Evolutionary conservation across 2,888 invertebrate species (phyloP).

Genomic region (Cephonodes hylas): DNA sequence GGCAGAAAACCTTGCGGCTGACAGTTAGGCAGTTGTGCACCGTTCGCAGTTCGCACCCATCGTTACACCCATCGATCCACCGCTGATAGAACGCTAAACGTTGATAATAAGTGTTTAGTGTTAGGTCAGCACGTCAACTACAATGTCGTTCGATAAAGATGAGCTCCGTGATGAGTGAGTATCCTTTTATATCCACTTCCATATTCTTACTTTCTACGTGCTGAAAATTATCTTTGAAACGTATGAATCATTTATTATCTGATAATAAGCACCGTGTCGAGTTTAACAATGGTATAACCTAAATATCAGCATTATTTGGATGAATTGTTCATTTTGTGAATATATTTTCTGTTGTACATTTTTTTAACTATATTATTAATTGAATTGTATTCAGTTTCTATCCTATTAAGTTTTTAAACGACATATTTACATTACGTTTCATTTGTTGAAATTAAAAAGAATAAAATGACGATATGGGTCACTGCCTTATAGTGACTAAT

Average conservation of each 20-base stretch:
- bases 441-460: background rate
- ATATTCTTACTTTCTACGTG: background rate
- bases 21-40: constrained; percentile 56
- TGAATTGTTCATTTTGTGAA: background rate
- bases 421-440: background rate
- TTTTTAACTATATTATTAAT: no score
- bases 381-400: background rate
- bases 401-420: background rate
- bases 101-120: constrained; percentile 36
- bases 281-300: background rate
- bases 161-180: constrained; percentile 88
- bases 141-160: constrained; percentile 83
- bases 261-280: background rate
- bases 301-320: background rate
- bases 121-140: constrained; percentile 34
- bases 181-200: constrained; percentile 19
- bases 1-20: constrained; percentile 49
- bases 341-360: no score
- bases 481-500: background rate
- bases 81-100: constrained; percentile 16
- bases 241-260: constrained; percentile 16
- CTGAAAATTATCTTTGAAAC: background rate
- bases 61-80: constrained; percentile 61
- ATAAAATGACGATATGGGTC: background rate
- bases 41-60: constrained; percentile 47